Percentiles rank a stretch among this genome's conserved stretches.
phyloP scores from a whole-genome alignment of 2,797 vertebrate genomes.

The Sebastes nivosus region DNA sequence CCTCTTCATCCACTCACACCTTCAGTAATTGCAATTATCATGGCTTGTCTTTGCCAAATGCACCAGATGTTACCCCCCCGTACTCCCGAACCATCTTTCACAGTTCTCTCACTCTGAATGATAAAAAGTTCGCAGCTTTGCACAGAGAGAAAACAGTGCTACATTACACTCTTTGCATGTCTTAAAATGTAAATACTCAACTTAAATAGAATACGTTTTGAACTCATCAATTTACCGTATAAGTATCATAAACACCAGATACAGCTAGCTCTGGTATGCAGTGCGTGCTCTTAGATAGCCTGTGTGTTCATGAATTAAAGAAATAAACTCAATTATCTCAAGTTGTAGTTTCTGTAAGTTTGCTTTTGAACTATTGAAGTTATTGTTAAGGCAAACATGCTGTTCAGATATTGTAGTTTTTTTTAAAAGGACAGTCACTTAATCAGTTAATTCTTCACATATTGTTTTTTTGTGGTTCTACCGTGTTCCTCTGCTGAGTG shows the following conservation, averaged over 20 bases:
- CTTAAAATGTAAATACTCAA: not conserved
- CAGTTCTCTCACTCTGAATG: conserved; percentile 43
- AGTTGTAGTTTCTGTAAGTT: not conserved
- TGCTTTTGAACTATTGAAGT: not conserved
- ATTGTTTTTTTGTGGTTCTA: not conserved
- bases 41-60: conserved; percentile 32
- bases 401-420: too few species aligned
- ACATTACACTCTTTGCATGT: not conserved
- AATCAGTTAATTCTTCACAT: too few species aligned
- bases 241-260: not conserved
- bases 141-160: not conserved
- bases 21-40: conserved; percentile 42
- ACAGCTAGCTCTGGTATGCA: not conserved
- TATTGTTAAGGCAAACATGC: not conserved
- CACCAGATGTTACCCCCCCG: conserved; percentile 60
- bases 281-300: not conserved
- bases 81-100: conserved; percentile 18
- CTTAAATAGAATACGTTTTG: not conserved
- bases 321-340: not conserved
- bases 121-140: conserved; percentile 27
- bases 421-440: too few species aligned
- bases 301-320: not conserved
- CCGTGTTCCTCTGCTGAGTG: not conserved
- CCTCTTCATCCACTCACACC: not conserved
- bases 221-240: not conserved